Conservation (phyloP, 2,888 invertebrate species). For the Lasioglossum leucozonium region DNA sequence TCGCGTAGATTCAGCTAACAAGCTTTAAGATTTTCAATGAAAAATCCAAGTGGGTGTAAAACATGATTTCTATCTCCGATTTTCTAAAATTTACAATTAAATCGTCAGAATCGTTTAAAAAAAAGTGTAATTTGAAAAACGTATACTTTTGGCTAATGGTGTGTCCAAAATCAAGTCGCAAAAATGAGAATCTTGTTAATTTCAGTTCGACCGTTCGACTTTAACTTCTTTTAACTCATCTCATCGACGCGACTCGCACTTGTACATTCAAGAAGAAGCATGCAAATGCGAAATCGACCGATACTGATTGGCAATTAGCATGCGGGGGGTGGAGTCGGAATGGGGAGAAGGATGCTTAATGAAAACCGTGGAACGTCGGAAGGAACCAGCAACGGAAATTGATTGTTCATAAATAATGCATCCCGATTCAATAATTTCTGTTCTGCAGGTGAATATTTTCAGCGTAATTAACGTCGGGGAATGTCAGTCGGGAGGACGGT, state of each 20-base stretch:
- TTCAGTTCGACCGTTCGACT: not conserved
- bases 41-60: not conserved
- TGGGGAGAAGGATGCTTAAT: not conserved
- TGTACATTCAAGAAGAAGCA: constrained; percentile 39
- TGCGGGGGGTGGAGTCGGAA: not conserved
- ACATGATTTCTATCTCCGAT: not conserved
- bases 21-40: not conserved
- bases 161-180: constrained; percentile 3
- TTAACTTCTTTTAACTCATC: not conserved
- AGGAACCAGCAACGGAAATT: constrained; percentile 12
- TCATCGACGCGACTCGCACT: constrained; percentile 20
- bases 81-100: not conserved
- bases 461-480: not conserved
- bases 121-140: not conserved
- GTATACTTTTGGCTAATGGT: not conserved
- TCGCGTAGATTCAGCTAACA: too few relatives aligned
- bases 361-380: not conserved
- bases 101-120: not conserved
- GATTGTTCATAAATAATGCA: constrained; percentile 11
- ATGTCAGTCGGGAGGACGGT: not conserved
- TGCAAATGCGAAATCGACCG: constrained; percentile 42
- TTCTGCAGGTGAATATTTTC: not conserved
- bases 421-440: not conserved
- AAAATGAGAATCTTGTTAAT: constrained; percentile 7
- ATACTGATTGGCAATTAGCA: constrained; percentile 32